These are phyloP conservation scores for Drosophila dunni DNA, from an alignment of 1,140 invertebrate species.

Conservation along the genomic window DNA sequence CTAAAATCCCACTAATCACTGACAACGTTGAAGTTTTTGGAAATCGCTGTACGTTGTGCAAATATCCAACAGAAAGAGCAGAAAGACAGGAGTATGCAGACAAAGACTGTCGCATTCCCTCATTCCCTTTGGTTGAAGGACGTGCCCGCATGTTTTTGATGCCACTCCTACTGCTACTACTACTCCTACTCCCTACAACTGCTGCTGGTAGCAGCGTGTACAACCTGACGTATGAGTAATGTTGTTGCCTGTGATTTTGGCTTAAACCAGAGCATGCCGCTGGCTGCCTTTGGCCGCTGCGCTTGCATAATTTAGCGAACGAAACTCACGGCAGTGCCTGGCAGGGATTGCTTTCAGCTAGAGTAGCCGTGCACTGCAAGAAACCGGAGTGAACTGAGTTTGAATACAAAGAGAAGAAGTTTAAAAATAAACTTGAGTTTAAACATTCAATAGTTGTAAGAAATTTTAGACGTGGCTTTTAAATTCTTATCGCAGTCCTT, in stretches of 20 bases:
- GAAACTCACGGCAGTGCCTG: slow-evolving; percentile 47
- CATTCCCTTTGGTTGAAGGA: slow-evolving; percentile 12
- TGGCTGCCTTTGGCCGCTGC: slow-evolving; percentile 43
- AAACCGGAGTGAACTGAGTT: too few species aligned
- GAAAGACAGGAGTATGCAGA: slow-evolving; percentile 6
- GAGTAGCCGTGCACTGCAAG: not conserved
- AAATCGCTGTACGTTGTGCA: slow-evolving; percentile 6
- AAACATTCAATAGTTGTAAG: too few species aligned
- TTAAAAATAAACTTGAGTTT: too few species aligned
- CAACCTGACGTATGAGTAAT: slow-evolving; percentile 78
- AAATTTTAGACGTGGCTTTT: too few species aligned
- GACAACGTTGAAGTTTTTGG: slow-evolving; percentile 29
- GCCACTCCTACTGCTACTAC: slow-evolving; percentile 12
- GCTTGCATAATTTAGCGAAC: slow-evolving; percentile 73
- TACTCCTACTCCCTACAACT: not conserved
- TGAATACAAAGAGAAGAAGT: too few species aligned
- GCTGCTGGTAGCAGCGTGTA: slow-evolving; percentile 39
- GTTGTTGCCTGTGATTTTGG: slow-evolving; percentile 79
- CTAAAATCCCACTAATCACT: slow-evolving; percentile 50
- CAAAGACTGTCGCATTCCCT: slow-evolving; percentile 11
- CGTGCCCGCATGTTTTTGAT: slow-evolving; percentile 39
- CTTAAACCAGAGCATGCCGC: slow-evolving; percentile 59
- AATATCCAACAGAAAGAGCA: slow-evolving; percentile 27
- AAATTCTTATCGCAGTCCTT: too few species aligned
- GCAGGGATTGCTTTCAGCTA: slow-evolving; percentile 50